Conservation (phyloP, 2,888 invertebrate species). For the Holacanthella duospinosa region DNA sequence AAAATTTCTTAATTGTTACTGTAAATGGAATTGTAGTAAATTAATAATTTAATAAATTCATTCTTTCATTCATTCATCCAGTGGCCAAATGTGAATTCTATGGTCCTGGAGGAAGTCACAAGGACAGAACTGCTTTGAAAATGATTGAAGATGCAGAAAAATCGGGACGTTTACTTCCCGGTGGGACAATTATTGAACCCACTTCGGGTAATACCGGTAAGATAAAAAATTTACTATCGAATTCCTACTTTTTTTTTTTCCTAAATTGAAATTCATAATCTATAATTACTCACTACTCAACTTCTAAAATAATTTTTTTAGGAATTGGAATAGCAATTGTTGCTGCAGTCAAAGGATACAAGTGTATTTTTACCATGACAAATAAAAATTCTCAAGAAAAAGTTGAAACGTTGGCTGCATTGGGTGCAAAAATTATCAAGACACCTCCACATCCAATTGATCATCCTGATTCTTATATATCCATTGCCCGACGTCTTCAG, state of each 20-base stretch:
- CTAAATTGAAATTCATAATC: constrained; percentile 7
- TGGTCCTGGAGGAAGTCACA: constrained; percentile 94
- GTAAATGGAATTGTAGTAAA: background rate
- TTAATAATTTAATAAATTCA: too few species aligned
- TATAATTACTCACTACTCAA: background rate
- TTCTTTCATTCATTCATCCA: constrained; percentile 43
- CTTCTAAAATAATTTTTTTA: constrained; percentile 14
- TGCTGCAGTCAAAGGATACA: constrained; percentile 52
- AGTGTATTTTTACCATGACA: constrained; percentile 53
- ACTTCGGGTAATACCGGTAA: constrained; percentile 49
- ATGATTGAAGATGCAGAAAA: constrained; percentile 37
- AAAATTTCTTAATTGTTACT: background rate
- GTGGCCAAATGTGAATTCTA: constrained; percentile 96
- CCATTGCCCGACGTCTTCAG: constrained; percentile 47
- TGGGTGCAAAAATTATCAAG: constrained; percentile 52
- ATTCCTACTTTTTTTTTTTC: too few species aligned
- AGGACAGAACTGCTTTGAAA: constrained; percentile 76
- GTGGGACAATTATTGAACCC: constrained; percentile 49
- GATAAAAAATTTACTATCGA: too few species aligned
- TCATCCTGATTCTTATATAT: constrained; percentile 45
- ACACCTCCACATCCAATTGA: constrained; percentile 49
- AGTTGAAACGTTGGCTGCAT: constrained; percentile 48
- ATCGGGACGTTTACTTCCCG: constrained; percentile 46
- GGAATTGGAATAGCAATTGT: constrained; percentile 70
- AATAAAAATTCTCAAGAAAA: constrained; percentile 55